Evolutionary conservation across 2,888 invertebrate genomes (phyloP).

Genomic region (Alsophila aescularia): DNA sequence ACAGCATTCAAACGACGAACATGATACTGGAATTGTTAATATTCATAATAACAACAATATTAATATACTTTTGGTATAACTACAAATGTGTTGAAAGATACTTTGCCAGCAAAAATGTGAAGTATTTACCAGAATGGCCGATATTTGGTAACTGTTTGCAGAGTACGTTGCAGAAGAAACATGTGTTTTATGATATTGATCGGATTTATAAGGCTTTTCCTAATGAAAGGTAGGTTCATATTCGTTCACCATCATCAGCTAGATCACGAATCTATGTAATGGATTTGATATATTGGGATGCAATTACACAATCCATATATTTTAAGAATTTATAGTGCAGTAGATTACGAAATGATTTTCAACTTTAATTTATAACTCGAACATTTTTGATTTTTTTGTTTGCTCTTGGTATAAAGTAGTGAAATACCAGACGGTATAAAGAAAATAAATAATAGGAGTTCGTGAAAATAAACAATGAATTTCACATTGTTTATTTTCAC

Average conservation of each 20-base stretch:
- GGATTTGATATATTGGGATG: background rate
- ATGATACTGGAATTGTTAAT: conserved; percentile 67
- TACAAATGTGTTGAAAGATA: conserved; percentile 52
- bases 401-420: no score
- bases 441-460: no score
- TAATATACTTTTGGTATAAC: conserved; percentile 51
- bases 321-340: no score
- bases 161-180: conserved; percentile 50
- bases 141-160: conserved; percentile 62
- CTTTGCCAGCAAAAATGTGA: conserved; percentile 57
- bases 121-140: conserved; percentile 59
- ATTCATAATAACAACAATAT: conserved; percentile 51
- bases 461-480: no score
- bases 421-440: no score
- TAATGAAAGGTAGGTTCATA: conserved; percentile 56
- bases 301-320: background rate
- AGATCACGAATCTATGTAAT: background rate
- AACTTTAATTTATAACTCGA: no score
- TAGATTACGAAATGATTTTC: no score
- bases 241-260: background rate
- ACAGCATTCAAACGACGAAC: conserved; percentile 25
- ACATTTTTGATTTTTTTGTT: no score
- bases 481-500: no score
- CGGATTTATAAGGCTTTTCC: conserved; percentile 63
- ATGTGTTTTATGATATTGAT: conserved; percentile 58